Percentiles rank a stretch among this genome's conserved stretches.
phyloP scores from a whole-genome alignment of 2,888 invertebrate species.

The Athripsodes cinereus region DNA sequence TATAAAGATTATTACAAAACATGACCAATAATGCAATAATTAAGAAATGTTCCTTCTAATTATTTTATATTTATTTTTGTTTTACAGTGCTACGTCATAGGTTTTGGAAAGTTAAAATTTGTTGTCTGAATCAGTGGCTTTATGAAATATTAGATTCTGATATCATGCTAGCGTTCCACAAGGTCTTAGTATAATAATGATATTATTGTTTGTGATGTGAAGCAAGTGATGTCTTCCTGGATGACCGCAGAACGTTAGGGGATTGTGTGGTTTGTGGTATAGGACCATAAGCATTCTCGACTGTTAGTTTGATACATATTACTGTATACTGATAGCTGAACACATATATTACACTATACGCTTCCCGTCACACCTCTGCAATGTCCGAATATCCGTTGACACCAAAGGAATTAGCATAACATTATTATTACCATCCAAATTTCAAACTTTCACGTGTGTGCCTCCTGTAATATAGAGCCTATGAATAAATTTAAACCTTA shows the following conservation, averaged over 20 bases:
- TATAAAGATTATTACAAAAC: no score
- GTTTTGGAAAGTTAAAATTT: no score
- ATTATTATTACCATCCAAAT: background rate
- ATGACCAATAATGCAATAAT: no score
- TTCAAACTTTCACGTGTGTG: background rate
- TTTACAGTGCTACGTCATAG: no score
- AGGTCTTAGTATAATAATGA: background rate
- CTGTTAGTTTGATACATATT: background rate
- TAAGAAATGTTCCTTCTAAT: no score
- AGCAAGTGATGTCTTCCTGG: conserved; percentile 1
- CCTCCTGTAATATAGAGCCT: no score
- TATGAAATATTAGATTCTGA: no score
- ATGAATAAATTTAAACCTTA: no score
- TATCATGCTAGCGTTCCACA: no score
- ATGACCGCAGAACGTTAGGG: background rate
- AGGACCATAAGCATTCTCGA: background rate
- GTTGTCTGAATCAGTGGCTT: no score
- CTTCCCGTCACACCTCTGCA: background rate
- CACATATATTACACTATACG: background rate
- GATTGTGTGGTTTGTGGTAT: background rate
- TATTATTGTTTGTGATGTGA: background rate
- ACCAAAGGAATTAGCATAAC: background rate
- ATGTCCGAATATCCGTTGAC: background rate
- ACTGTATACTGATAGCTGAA: background rate
- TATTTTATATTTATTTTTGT: no score